These are phyloP conservation scores for Aurelia aurita DNA, from an alignment of 30 jellyfish, hydroid and myxozoan species.

Conservation along the genomic window DNA sequence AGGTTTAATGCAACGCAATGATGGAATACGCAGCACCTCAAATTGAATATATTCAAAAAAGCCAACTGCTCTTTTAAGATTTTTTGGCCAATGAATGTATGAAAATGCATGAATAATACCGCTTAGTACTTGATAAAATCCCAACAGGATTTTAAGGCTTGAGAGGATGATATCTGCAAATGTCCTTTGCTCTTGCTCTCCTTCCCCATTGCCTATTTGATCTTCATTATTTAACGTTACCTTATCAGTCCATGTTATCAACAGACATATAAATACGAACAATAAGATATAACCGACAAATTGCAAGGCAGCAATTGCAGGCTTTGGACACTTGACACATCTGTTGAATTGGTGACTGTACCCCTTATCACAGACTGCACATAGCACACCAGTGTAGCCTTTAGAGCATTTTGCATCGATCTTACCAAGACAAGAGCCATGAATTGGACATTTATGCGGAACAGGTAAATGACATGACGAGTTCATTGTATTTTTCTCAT, in stretches of 20 bases:
- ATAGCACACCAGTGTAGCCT: slow-evolving; percentile 59
- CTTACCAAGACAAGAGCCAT: slow-evolving; percentile 67
- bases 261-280: slow-evolving; percentile 30
- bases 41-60: slow-evolving; percentile 31
- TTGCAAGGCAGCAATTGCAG: slow-evolving; percentile 4
- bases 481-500: slow-evolving; percentile 23
- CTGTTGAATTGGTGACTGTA: slow-evolving; percentile 34
- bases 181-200: slow-evolving; percentile 6
- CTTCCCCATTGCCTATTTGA: background rate
- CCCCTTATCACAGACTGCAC: slow-evolving; percentile 57
- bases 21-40: slow-evolving; percentile 40
- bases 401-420: slow-evolving; percentile 25
- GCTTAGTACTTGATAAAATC: slow-evolving; percentile 50
- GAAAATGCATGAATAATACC: slow-evolving; percentile 27
- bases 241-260: slow-evolving; percentile 49
- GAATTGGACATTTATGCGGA: slow-evolving; percentile 60
- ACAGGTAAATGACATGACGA: slow-evolving; percentile 21
- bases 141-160: slow-evolving; percentile 46
- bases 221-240: background rate
- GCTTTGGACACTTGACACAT: slow-evolving; percentile 55
- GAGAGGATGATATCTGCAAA: slow-evolving; percentile 60
- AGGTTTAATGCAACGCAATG: slow-evolving; percentile 57
- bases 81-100: slow-evolving; percentile 57
- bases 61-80: background rate
- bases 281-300: slow-evolving; percentile 10